Conservation (phyloP, 1,140 invertebrate species). For the Micrasema longulum region DNA sequence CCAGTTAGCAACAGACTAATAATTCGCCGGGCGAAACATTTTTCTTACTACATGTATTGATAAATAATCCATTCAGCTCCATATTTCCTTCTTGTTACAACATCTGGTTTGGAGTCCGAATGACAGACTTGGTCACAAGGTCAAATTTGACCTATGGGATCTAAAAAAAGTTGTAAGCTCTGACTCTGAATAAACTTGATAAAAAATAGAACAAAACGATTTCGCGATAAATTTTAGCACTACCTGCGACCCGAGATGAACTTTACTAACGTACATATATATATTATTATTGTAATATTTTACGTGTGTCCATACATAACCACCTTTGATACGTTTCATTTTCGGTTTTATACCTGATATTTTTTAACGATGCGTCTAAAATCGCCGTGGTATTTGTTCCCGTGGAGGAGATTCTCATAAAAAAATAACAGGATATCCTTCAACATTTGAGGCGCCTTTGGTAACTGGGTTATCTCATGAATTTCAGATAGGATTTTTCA, state of each 20-base stretch:
- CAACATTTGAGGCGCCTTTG: slow-evolving; percentile 1
- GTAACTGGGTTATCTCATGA: slow-evolving; percentile 17
- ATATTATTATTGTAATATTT: background rate
- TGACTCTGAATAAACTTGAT: slow-evolving; percentile 1
- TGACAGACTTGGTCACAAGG: slow-evolving; percentile 27
- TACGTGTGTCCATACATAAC: background rate
- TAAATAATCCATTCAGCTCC: slow-evolving; percentile 11
- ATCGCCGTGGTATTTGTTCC: slow-evolving; percentile 11
- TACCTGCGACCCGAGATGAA: slow-evolving; percentile 13
- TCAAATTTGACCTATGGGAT: slow-evolving; percentile 15
- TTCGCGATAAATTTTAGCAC: background rate
- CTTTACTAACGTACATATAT: background rate
- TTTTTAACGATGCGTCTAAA: slow-evolving; percentile 2
- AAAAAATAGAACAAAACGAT: background rate
- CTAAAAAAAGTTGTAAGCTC: too few species aligned
- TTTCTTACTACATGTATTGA: slow-evolving; percentile 11
- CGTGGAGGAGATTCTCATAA: background rate
- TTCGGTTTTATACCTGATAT: slow-evolving; percentile 12
- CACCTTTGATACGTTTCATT: slow-evolving; percentile 7
- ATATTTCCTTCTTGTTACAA: slow-evolving; percentile 5
- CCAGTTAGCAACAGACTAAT: slow-evolving; percentile 11
- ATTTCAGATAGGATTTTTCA: slow-evolving; percentile 33
- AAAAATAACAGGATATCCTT: slow-evolving; percentile 32
- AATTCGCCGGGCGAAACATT: background rate
- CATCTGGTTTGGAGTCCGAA: slow-evolving; percentile 19